A percentile compares a stretch with the other conserved stretches of the same genome.
Evolutionary conservation across 2,113 vertebrate species (phyloP).

Genomic region (Gyps fulvus): DNA sequence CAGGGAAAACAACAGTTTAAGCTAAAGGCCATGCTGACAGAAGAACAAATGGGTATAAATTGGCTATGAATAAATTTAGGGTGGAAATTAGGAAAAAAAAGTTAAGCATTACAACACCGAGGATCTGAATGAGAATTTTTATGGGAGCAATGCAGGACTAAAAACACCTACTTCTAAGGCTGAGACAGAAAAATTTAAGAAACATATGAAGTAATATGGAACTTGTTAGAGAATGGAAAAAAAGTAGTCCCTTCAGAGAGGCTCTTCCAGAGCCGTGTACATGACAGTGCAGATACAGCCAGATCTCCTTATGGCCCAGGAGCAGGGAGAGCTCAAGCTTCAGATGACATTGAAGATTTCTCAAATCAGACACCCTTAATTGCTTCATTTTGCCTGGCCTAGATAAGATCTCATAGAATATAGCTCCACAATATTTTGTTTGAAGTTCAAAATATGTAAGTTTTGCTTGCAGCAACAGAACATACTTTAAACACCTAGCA

Average conservation of each 20-base stretch:
- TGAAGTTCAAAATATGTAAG: not conserved
- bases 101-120: not conserved
- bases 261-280: accelerated
- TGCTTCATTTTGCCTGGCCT: not conserved
- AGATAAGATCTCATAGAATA: not conserved
- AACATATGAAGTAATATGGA: not conserved
- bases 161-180: not conserved
- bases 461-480: not conserved
- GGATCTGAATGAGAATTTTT: not conserved
- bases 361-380: not conserved
- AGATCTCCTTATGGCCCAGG: not conserved
- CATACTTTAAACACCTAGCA: not conserved
- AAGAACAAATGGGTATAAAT: slow-evolving; percentile 28
- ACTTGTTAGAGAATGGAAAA: not conserved
- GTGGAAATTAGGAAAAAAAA: not conserved
- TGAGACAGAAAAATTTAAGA: not conserved
- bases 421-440: not conserved
- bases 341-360: not conserved
- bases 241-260: not conserved
- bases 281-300: not conserved
- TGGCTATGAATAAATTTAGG: not conserved
- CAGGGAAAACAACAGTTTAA: slow-evolving; percentile 5
- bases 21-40: slow-evolving; percentile 37
- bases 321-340: not conserved
- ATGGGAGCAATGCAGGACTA: not conserved